A percentile compares a stretch with the other conserved stretches of the same genome.
Evolutionary conservation across 2,888 invertebrate species (phyloP).

Genomic region (Desoria tigrina): DNA sequence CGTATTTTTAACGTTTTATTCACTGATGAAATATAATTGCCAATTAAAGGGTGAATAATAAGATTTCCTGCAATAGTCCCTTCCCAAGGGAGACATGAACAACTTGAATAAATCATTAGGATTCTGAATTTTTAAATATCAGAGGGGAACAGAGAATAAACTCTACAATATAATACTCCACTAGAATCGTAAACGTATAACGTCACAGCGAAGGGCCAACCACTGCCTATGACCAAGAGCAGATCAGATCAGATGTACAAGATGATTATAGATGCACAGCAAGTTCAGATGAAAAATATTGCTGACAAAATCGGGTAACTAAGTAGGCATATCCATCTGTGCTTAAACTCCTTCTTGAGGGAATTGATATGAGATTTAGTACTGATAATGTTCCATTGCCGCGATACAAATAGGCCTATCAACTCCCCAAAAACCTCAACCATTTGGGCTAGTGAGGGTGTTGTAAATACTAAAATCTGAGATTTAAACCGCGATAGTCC

Average conservation of each 20-base stretch:
- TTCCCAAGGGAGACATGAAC: too few relatives aligned
- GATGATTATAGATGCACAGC: neutral
- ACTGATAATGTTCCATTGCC: neutral
- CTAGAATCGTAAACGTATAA: too few relatives aligned
- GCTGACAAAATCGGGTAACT: conserved; percentile 16
- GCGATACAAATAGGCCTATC: conserved; percentile 7
- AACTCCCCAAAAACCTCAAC: neutral
- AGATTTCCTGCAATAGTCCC: too few relatives aligned
- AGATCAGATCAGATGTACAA: neutral
- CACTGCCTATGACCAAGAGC: neutral
- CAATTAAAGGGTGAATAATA: too few relatives aligned
- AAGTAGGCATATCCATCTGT: conserved; percentile 14
- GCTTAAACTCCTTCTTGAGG: neutral
- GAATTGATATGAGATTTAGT: neutral
- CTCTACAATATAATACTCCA: too few relatives aligned
- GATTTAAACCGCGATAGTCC: conserved; percentile 47
- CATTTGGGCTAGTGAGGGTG: conserved; percentile 5
- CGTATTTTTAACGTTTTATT: too few relatives aligned
- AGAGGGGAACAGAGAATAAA: too few relatives aligned
- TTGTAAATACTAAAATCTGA: conserved; percentile 26
- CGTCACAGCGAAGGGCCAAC: too few relatives aligned
- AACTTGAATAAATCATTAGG: too few relatives aligned
- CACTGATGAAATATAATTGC: too few relatives aligned
- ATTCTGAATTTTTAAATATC: too few relatives aligned
- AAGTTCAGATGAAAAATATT: conserved; percentile 8